Evolutionary conservation across 2,888 invertebrate genomes (phyloP).

Genomic region (Leucania comma): DNA sequence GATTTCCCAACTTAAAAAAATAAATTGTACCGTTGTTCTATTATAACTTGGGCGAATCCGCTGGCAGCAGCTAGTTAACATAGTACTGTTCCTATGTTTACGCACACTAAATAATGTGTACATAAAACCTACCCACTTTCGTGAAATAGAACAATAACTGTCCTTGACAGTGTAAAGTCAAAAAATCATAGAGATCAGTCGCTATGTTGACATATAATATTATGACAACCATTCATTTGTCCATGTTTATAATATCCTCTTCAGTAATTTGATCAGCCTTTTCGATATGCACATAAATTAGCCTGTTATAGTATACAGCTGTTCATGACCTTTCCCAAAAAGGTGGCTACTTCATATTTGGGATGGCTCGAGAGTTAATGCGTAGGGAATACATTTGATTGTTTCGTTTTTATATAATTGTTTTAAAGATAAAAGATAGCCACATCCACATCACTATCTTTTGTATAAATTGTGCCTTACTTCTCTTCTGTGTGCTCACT

Average conservation of each 20-base stretch:
- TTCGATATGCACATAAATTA: conserved; percentile 40
- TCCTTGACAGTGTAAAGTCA: not conserved
- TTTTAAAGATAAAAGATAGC: not conserved
- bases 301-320: conserved; percentile 11
- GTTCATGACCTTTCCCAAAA: conserved; percentile 30
- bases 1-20: too few relatives aligned
- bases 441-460: not conserved
- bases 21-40: too few relatives aligned
- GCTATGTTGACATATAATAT: not conserved
- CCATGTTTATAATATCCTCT: not conserved
- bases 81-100: too few relatives aligned
- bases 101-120: too few relatives aligned
- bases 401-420: not conserved
- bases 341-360: conserved; percentile 33
- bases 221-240: not conserved
- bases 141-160: too few relatives aligned
- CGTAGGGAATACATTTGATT: conserved; percentile 3
- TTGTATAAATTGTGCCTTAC: conserved; percentile 38
- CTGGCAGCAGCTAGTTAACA: too few relatives aligned
- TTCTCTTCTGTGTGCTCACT: conserved; percentile 50
- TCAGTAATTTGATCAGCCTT: conserved; percentile 13
- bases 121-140: too few relatives aligned
- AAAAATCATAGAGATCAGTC: not conserved
- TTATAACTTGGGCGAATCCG: too few relatives aligned
- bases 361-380: not conserved